These are phyloP conservation scores for Eupithecia exiguata DNA, from an alignment of 2,888 invertebrate genomes.

Conservation along the genomic window DNA sequence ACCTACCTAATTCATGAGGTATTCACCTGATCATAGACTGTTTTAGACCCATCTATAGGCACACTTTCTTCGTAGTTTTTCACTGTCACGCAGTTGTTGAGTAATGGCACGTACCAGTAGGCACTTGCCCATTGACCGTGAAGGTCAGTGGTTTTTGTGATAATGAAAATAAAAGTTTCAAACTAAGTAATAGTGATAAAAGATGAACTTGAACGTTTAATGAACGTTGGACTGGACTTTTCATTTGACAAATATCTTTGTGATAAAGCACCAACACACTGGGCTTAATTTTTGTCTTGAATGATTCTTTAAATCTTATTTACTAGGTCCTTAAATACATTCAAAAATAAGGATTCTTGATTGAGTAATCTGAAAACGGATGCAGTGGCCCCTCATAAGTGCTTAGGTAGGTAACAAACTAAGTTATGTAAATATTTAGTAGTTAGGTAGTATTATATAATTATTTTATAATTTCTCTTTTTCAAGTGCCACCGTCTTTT, in stretches of 20 bases:
- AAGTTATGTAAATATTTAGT: too few species aligned
- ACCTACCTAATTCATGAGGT: not conserved
- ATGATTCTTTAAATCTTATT: too few species aligned
- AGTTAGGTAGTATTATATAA: too few species aligned
- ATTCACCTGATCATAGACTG: too few species aligned
- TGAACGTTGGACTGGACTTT: not conserved
- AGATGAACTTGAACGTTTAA: slow-evolving; percentile 1
- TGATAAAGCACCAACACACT: not conserved
- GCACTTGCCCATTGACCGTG: slow-evolving; percentile 61
- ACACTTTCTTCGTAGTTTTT: slow-evolving; percentile 65
- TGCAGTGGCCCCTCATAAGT: too few species aligned
- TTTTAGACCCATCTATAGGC: not conserved
- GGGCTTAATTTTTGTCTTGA: not conserved
- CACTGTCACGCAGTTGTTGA: slow-evolving; percentile 74
- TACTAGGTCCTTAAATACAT: too few species aligned
- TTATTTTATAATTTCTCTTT: too few species aligned
- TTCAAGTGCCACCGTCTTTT: too few species aligned
- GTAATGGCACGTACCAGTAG: slow-evolving; percentile 62
- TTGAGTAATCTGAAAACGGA: too few species aligned
- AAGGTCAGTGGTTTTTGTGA: slow-evolving; percentile 67
- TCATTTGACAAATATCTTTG: not conserved
- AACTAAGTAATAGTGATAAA: not conserved
- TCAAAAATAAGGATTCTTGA: too few species aligned
- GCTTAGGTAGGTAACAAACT: too few species aligned
- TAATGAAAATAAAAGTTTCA: not conserved